Conservation (phyloP, 2,888 invertebrate species). For the Agrenia bidenticulata region DNA sequence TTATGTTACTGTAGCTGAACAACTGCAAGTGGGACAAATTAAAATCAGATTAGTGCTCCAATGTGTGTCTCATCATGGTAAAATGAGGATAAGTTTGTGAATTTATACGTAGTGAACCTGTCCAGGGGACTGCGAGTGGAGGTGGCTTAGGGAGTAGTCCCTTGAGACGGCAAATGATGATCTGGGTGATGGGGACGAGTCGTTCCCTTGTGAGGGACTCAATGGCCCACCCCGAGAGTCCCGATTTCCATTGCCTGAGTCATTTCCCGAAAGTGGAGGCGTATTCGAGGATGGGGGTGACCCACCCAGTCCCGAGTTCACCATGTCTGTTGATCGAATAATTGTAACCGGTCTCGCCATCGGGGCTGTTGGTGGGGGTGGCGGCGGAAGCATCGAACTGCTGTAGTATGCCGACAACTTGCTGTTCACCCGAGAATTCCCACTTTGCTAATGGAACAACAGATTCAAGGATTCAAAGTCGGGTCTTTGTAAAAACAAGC, state of each 20-base stretch:
- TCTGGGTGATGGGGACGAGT: conserved; percentile 49
- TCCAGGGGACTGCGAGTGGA: conserved; percentile 81
- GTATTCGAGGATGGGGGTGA: conserved; percentile 65
- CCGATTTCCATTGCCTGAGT: conserved; percentile 56
- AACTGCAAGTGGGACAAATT: conserved; percentile 65
- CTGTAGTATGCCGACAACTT: conserved; percentile 79
- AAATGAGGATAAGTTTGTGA: conserved; percentile 7
- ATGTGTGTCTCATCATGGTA: neutral
- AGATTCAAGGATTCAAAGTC: neutral
- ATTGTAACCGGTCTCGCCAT: conserved; percentile 96
- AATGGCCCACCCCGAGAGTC: conserved; percentile 53
- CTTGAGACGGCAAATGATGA: conserved; percentile 58
- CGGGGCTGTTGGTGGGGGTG: conserved; percentile 85
- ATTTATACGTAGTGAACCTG: conserved; percentile 62
- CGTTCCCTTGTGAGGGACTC: conserved; percentile 52
- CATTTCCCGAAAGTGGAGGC: conserved; percentile 58
- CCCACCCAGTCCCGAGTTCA: conserved; percentile 44
- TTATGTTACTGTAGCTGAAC: conserved; percentile 85
- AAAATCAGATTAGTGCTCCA: conserved; percentile 14
- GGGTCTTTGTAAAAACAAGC: neutral
- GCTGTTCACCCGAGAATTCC: conserved; percentile 53
- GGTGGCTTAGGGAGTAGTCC: conserved; percentile 88
- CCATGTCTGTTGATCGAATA: conserved; percentile 75
- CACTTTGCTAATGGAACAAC: conserved; percentile 31
- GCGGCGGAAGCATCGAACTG: conserved; percentile 91